Evolutionary conservation across 2,113 vertebrate genomes (phyloP).

Genomic region (Cnemophilus loriae): DNA sequence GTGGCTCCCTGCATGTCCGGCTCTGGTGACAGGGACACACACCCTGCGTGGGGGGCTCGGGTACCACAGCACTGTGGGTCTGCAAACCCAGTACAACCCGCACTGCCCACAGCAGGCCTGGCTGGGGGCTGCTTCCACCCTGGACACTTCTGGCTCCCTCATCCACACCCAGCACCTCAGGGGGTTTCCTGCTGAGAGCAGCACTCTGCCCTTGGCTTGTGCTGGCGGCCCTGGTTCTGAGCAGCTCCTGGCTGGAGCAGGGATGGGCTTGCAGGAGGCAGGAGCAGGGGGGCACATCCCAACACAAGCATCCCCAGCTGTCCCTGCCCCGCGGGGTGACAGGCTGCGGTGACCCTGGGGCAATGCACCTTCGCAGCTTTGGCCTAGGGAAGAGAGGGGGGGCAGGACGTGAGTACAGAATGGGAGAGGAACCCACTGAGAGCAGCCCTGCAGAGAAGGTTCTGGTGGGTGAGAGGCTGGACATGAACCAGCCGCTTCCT

Average conservation of each 20-base stretch:
- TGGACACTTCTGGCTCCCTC: not conserved
- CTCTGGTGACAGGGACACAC: not conserved
- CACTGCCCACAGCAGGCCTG: not conserved
- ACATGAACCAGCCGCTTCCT: not conserved
- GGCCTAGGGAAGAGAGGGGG: not conserved
- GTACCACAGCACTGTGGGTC: not conserved
- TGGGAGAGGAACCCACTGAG: not conserved
- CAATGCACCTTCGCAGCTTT: not conserved
- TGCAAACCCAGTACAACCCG: not conserved
- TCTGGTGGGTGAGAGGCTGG: not conserved
- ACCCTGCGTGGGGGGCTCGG: fast-evolving
- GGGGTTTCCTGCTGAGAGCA: not conserved
- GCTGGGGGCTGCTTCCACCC: not conserved
- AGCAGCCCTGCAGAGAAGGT: not conserved
- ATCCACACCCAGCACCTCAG: not conserved
- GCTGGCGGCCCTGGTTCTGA: not conserved
- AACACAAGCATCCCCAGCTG: not conserved
- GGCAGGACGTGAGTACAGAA: not conserved
- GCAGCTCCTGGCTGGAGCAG: not conserved
- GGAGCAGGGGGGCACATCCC: not conserved
- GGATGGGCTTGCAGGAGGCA: not conserved
- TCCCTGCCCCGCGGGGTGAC: not conserved
- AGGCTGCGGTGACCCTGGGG: not conserved
- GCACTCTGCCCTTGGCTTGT: not conserved
- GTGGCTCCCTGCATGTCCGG: no score